Evolutionary conservation across 2,888 invertebrate species (phyloP).

Genomic region (Philhelius pedissequus): DNA sequence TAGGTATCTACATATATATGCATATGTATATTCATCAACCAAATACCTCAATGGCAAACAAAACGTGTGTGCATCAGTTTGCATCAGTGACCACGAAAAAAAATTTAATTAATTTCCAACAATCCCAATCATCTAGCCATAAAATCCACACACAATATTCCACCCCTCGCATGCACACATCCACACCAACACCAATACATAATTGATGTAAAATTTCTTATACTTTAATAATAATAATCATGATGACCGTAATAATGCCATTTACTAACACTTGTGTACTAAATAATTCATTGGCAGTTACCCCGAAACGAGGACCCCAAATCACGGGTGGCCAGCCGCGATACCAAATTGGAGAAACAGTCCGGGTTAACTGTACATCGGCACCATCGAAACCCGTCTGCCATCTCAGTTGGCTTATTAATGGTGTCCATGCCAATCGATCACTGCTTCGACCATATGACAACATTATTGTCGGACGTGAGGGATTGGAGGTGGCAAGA

Average conservation of each 20-base stretch:
- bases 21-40: too few relatives aligned
- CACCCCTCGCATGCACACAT: background rate
- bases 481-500: conserved; percentile 86
- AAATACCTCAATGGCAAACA: background rate
- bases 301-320: conserved; percentile 89
- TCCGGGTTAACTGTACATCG: conserved; percentile 91
- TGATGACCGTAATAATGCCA: conserved; percentile 37
- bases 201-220: background rate
- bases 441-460: conserved; percentile 80
- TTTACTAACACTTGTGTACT: conserved; percentile 34
- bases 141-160: background rate
- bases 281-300: conserved; percentile 81
- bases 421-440: conserved; percentile 86
- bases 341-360: conserved; percentile 90
- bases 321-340: conserved; percentile 89
- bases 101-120: conserved; percentile 51
- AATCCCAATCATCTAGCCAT: conserved; percentile 11
- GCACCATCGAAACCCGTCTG: conserved; percentile 90
- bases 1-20: too few relatives aligned
- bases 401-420: conserved; percentile 91
- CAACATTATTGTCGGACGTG: conserved; percentile 81
- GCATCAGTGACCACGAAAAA: background rate
- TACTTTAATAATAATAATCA: conserved; percentile 19
- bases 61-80: background rate
- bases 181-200: background rate